Evolutionary conservation across 64 coral and sea anemone species (phyloP).

Genomic region (Hydrozoanthus tunicans): DNA sequence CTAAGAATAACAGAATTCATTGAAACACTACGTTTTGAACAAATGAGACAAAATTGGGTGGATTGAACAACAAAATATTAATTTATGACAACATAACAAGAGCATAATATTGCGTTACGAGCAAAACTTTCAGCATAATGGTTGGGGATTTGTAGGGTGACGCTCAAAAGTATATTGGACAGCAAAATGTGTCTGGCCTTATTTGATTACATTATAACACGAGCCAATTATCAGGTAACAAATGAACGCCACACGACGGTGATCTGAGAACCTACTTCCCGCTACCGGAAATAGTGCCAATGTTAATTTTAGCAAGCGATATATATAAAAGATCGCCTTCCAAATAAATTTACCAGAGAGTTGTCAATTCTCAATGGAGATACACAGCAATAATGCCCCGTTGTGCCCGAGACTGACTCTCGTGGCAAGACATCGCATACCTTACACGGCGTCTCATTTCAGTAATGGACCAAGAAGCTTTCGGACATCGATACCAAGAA

Average conservation of each 20-base stretch:
- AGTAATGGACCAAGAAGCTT: constrained; percentile 5
- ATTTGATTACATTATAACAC: too few relatives aligned
- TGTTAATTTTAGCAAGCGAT: neutral
- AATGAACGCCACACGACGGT: neutral
- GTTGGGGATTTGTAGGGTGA: too few relatives aligned
- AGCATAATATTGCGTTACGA: too few relatives aligned
- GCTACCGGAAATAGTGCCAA: neutral
- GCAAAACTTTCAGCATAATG: too few relatives aligned
- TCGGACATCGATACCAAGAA: neutral
- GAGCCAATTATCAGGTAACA: neutral
- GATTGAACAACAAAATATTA: too few relatives aligned
- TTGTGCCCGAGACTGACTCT: neutral
- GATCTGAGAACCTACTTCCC: neutral
- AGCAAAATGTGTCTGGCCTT: too few relatives aligned
- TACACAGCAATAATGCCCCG: neutral
- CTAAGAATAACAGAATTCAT: too few relatives aligned
- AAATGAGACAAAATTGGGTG: too few relatives aligned
- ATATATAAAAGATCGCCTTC: neutral
- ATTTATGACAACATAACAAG: too few relatives aligned
- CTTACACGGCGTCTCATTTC: neutral
- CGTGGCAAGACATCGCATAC: neutral
- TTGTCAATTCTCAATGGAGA: neutral
- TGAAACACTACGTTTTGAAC: too few relatives aligned
- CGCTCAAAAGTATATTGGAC: too few relatives aligned
- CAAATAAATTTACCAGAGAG: neutral